Conservation (phyloP, 1,140 invertebrate species). For the Drosophila teissieri region DNA sequence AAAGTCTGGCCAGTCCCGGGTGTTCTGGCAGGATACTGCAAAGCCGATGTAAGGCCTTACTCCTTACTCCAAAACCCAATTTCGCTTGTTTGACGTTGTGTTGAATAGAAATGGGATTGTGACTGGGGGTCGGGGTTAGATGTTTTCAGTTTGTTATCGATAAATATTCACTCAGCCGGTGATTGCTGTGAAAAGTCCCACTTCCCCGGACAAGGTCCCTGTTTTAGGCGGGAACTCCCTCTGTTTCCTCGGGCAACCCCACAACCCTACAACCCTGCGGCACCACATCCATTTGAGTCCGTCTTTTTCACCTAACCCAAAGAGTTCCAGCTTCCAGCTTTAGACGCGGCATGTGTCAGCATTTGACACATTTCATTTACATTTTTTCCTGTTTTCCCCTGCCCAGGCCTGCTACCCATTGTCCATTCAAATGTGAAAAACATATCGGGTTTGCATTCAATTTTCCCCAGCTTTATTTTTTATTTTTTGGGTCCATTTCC, state of each 20-base stretch:
- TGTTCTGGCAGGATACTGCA: conserved; percentile 8
- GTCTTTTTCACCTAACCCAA: conserved; percentile 5
- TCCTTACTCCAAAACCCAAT: conserved; percentile 13
- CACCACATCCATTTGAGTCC: conserved; percentile 1
- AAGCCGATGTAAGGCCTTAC: conserved; percentile 1
- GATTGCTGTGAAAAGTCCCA: conserved; percentile 20
- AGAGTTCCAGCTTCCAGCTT: conserved; percentile 20
- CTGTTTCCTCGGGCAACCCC: conserved; percentile 8
- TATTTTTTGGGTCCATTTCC: conserved; percentile 40
- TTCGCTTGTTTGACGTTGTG: conserved; percentile 43
- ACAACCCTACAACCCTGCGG: conserved; percentile 11
- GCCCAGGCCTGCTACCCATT: conserved; percentile 27
- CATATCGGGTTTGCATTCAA: conserved; percentile 65
- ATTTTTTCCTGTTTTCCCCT: conserved; percentile 15
- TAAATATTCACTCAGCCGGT: conserved; percentile 47
- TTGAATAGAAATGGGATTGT: conserved; percentile 43
- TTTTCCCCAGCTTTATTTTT: conserved; percentile 35
- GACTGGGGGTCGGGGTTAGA: conserved; percentile 10
- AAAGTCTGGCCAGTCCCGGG: conserved; percentile 28
- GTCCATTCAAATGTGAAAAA: conserved; percentile 68
- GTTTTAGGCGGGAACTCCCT: not conserved
- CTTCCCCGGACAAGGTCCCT: not conserved
- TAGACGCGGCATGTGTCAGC: conserved; percentile 53
- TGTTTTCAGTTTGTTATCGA: conserved; percentile 42
- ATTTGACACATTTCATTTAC: conserved; percentile 77